phyloP scores from a whole-genome alignment of 1,140 invertebrate species.

The Drosophila obscura region DNA sequence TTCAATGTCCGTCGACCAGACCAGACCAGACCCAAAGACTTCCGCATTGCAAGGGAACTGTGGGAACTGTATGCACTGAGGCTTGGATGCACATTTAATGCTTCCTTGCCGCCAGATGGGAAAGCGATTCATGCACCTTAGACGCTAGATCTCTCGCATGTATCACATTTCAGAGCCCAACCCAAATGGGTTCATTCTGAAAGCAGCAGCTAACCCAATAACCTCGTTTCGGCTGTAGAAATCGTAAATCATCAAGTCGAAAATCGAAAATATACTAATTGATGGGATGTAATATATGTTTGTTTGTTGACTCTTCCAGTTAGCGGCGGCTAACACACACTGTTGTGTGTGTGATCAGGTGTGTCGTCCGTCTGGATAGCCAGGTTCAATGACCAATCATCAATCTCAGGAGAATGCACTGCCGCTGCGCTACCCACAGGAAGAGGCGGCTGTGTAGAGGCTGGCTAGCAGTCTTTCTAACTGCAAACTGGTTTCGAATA shows the following conservation, averaged over 20 bases:
- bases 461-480: conserved; percentile 5
- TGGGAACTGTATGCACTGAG: conserved; percentile 48
- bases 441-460: conserved; percentile 37
- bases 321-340: conserved; percentile 24
- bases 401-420: conserved; percentile 21
- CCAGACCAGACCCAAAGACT: conserved; percentile 48
- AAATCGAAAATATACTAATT: conserved; percentile 63
- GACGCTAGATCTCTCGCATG: neutral
- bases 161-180: conserved; percentile 2
- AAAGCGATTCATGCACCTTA: conserved; percentile 2
- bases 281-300: conserved; percentile 24
- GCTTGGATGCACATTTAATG: conserved; percentile 52
- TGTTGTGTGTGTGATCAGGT: conserved; percentile 15
- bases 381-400: conserved; percentile 67
- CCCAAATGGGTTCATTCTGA: neutral
- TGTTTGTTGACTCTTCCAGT: conserved; percentile 49
- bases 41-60: conserved; percentile 69
- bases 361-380: conserved; percentile 7
- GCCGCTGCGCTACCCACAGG: conserved; percentile 47
- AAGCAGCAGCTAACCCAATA: conserved; percentile 48
- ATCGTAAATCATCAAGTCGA: conserved; percentile 64
- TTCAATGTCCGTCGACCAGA: conserved; percentile 60
- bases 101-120: conserved; percentile 38
- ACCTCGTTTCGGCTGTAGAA: conserved; percentile 47
- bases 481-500: conserved; percentile 63